Conservation (phyloP, 2,113 vertebrate species). For the Sprattus sprattus region DNA sequence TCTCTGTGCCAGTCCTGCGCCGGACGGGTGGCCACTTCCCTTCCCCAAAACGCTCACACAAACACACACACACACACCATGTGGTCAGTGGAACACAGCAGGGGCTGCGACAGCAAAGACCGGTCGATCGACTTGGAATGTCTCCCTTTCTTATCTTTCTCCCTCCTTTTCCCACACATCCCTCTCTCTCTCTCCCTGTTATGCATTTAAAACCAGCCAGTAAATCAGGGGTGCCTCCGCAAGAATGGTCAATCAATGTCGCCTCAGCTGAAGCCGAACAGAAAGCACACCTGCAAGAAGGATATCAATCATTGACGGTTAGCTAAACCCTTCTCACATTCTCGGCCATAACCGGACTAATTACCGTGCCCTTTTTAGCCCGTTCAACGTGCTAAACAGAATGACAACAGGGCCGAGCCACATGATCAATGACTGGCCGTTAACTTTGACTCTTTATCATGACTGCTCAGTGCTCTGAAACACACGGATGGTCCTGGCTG, state of each 20-base stretch:
- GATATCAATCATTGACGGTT: background rate
- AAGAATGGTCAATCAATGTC: slow-evolving; percentile 11
- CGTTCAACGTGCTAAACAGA: background rate
- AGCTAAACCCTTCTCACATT: background rate
- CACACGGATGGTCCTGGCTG: background rate
- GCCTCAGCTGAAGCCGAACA: background rate
- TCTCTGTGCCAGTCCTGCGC: background rate
- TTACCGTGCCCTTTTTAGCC: background rate
- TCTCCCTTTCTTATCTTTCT: background rate
- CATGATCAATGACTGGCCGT: background rate
- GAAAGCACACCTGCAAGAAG: background rate
- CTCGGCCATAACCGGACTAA: background rate
- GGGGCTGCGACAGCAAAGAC: background rate
- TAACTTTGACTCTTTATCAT: background rate
- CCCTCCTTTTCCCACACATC: background rate
- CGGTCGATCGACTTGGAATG: background rate
- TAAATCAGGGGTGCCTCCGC: background rate
- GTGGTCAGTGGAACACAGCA: background rate
- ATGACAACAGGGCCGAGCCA: background rate
- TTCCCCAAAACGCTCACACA: background rate
- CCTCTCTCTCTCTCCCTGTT: background rate
- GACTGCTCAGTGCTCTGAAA: background rate
- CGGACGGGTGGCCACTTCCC: background rate
- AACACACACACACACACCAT: background rate
- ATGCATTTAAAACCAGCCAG: background rate